A percentile compares a stretch with the other conserved stretches of the same genome.
Conservation (phyloP, 2,888 invertebrate species). For the Tetheella fluctuosa region DNA sequence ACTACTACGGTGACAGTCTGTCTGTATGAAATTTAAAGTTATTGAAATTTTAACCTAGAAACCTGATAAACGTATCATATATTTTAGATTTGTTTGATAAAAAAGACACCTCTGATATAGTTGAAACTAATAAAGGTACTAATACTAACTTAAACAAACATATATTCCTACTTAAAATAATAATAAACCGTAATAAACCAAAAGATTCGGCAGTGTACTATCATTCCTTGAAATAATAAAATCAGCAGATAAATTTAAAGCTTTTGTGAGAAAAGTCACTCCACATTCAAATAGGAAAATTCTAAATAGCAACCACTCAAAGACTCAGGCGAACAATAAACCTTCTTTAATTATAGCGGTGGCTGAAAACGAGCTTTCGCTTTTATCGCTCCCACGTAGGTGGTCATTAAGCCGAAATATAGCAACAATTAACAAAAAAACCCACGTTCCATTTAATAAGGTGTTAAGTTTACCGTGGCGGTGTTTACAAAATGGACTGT, state of each 20-base stretch:
- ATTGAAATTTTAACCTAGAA: not conserved
- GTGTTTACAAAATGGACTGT: conserved; percentile 65
- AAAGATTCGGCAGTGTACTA: not conserved
- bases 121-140: no score
- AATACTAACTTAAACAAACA: no score
- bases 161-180: no score
- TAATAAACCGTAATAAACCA: not conserved
- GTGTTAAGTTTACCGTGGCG: conserved; percentile 73
- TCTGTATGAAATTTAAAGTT: not conserved
- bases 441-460: conserved; percentile 73
- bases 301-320: conserved; percentile 50
- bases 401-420: conserved; percentile 76
- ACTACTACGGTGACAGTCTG: conserved; percentile 20
- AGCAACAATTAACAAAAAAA: conserved; percentile 80
- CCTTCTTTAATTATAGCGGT: conserved; percentile 70
- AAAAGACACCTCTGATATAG: not conserved
- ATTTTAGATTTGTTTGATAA: not conserved
- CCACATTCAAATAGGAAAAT: conserved; percentile 36
- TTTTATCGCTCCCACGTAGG: conserved; percentile 73
- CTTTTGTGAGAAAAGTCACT: conserved; percentile 15
- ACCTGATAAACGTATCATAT: not conserved
- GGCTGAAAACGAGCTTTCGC: conserved; percentile 65
- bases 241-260: not conserved
- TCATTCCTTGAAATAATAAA: not conserved
- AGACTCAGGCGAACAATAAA: conserved; percentile 64